phyloP scores from a whole-genome alignment of 2,113 vertebrate genomes.

The Sphaerodactylus townsendi region DNA sequence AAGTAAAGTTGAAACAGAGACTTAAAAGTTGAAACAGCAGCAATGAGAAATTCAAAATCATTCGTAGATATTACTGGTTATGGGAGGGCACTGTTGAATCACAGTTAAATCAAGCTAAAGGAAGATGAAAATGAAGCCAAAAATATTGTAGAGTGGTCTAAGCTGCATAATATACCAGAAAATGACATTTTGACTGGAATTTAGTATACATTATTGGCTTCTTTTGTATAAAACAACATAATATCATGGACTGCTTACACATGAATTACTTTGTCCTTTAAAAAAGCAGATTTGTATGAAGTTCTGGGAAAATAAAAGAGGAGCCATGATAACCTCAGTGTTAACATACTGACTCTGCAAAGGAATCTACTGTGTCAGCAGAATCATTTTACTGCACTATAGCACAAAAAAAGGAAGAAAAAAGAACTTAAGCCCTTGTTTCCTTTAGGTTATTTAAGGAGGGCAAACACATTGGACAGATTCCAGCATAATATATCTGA shows the following conservation, averaged over 20 bases:
- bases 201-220: not conserved
- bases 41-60: no score
- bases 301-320: slow-evolving; percentile 1
- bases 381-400: not conserved
- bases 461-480: not conserved
- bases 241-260: not conserved
- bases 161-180: not conserved
- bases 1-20: no score
- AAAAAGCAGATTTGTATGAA: not conserved
- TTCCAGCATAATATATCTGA: not conserved
- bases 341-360: slow-evolving; percentile 20
- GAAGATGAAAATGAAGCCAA: not conserved
- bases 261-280: not conserved
- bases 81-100: not conserved
- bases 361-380: slow-evolving; percentile 18
- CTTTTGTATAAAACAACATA: not conserved
- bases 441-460: not conserved
- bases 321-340: slow-evolving; percentile 7
- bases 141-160: not conserved
- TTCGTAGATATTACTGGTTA: not conserved
- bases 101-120: not conserved
- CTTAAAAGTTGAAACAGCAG: no score
- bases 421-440: not conserved
- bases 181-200: not conserved
- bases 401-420: not conserved